Evolutionary conservation across 2,797 vertebrate species (phyloP), one percentile per base, ranked within the genome.

Genomic region (Aeoliscus strigatus): DNA sequence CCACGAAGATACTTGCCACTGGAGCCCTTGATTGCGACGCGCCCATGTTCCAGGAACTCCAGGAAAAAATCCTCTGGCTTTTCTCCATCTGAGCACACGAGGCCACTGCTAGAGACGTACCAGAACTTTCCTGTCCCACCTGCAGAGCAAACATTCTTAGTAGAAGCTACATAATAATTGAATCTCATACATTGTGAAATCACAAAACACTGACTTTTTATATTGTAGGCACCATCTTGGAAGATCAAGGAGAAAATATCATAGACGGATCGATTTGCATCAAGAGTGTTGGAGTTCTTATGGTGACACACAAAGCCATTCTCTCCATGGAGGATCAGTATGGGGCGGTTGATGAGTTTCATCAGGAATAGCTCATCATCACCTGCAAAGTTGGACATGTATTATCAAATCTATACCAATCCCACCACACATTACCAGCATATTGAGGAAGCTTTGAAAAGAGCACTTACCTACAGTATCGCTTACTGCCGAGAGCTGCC

Each of bases 261-360:
- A 1, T 97, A 96, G 78, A 90, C 51, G 0, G 96, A 96, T 54
- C 95, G 91, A 81, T 94, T 97, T 60, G 88, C 90, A 18, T 97
- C 86, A 53, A 98, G 87, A 47, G 92, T 90, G 77, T 91, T 95
- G 74, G 94, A 93, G 75, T 82, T 91, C 4, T 93, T 94, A 73
- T 94, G 95, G 75, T 91, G 90, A 62, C 94, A 92, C 49, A 98
- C 93, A 2, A 94, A 98, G 60, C 95, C 96, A 0, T 94, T 92
- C 51, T 90, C 89, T 1, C 96, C 93, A 0, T 87, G 88, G 21
- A 98, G 87, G 68, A 98, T 94, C 71, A 98, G 77, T 63, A 98
- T 92, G 0, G 95, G 96, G 14, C 96, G 90, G 74, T 98, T 98
- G 69, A 97, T 97, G 51, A 98, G 90, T 78, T 95, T 97, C 77